Base-by-base conservation (phyloP, 2,888 invertebrate genomes). In the Eremobia ochroleuca region DNA sequence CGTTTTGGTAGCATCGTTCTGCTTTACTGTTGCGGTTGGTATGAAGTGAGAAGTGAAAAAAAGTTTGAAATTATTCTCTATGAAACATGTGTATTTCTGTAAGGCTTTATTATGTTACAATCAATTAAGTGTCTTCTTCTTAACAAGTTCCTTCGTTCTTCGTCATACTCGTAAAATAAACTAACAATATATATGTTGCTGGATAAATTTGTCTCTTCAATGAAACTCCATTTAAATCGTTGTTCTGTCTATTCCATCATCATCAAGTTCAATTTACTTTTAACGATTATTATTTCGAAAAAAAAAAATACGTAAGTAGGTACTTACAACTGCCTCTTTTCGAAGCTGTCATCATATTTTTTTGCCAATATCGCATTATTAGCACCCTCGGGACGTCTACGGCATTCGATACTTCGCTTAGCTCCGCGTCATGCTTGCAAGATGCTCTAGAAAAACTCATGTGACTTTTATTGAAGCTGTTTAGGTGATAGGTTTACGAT, bases 291-390 rank as follows among this genome's bases (percentile, higher is more conserved):
- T 46, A 8, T 46, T 11, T 52, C n/a, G 5, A 0, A 68, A 55
- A 52, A 55, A 37, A n/a, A n/a, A n/a, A n/a, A n/a, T n/a, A n/a
- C n/a, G n/a, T n/a, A n/a, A n/a, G n/a, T n/a, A n/a, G n/a, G n/a
- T n/a, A n/a, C n/a, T n/a, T n/a, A 84, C 77, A 78, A 62, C 67
- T 65, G 86, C 74, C 77, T 83, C 68, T 69, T 66, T 71, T 87
- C 85, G 85, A 78, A 66, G 75, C 83, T 88, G 85, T 87, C 87
- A 78, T 86, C 91, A 89, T 90, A 91, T 92, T 91, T 92, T 92
- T 91, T 88, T 81, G 89, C 85, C 82, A 84, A 89, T 87, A 90
- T 90, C 90, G 84, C 87, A 85, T 92, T 89, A 90, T 91, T 79
- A 84, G 78, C 67, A 43, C 91, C 87, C 86, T 13, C 1, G 92